Evolutionary conservation across 2,797 vertebrate genomes (phyloP).

Genomic region (Enteromius paludinosus): DNA sequence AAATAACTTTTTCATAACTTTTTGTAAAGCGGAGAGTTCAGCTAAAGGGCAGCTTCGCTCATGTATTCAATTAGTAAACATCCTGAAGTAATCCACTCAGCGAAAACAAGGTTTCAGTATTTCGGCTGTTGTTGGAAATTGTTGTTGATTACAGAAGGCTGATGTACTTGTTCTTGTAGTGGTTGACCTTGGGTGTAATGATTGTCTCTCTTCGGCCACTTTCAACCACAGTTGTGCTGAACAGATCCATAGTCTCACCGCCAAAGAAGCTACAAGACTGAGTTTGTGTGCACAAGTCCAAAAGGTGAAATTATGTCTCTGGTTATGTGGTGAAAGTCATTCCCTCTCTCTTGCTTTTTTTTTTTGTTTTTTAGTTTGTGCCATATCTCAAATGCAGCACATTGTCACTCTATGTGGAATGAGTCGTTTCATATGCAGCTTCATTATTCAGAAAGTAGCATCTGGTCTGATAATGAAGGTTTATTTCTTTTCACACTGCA

Average conservation of each 20-base stretch:
- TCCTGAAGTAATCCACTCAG: slow-evolving; percentile 17
- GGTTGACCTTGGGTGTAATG: slow-evolving; percentile 39
- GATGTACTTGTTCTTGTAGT: slow-evolving; percentile 24
- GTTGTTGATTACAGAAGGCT: slow-evolving; percentile 2
- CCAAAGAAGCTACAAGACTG: background rate
- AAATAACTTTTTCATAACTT: slow-evolving; percentile 6
- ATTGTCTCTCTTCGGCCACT: slow-evolving; percentile 27
- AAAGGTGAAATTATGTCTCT: slow-evolving; percentile 14
- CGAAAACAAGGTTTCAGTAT: background rate
- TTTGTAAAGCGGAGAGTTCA: background rate
- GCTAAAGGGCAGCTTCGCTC: background rate
- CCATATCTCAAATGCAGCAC: slow-evolving; percentile 55
- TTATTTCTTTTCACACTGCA: slow-evolving; percentile 30
- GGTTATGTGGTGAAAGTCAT: background rate
- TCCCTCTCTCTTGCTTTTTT: slow-evolving; percentile 4
- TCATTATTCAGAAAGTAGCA: slow-evolving; percentile 18
- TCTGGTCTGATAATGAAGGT: slow-evolving; percentile 42
- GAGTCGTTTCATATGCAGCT: slow-evolving; percentile 44
- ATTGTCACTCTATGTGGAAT: slow-evolving; percentile 49
- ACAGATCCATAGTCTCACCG: slow-evolving; percentile 6
- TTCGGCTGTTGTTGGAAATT: background rate
- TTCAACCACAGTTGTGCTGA: background rate
- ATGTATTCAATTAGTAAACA: slow-evolving; percentile 5
- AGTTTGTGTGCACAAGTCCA: slow-evolving; percentile 6
- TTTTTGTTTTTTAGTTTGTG: slow-evolving; percentile 13